phyloP scores from a whole-genome alignment of 2,888 invertebrate genomes.

The Drosophila multiciliata region DNA sequence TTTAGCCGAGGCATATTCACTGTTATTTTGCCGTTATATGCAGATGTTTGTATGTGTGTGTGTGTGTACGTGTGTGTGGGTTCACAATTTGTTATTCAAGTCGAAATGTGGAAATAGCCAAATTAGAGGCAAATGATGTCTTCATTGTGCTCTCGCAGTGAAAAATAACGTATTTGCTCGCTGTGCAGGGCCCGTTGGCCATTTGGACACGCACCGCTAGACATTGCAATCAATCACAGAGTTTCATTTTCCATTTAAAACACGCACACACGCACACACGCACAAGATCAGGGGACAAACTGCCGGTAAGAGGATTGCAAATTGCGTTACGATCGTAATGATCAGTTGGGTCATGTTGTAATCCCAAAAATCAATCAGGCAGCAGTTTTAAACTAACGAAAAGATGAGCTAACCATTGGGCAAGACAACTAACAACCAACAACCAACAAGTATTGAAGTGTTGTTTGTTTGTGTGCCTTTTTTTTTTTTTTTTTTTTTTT shows the following conservation, averaged over 20 bases:
- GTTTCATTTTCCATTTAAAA: slow-evolving; percentile 62
- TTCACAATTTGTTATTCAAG: slow-evolving; percentile 73
- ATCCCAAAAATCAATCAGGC: slow-evolving; percentile 58
- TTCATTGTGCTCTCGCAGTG: slow-evolving; percentile 73
- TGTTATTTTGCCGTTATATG: slow-evolving; percentile 25
- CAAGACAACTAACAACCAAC: slow-evolving; percentile 20
- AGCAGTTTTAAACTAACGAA: slow-evolving; percentile 41
- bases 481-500: background rate
- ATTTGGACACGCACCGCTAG: slow-evolving; percentile 73
- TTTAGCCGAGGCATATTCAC: slow-evolving; percentile 27
- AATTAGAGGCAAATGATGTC: slow-evolving; percentile 76
- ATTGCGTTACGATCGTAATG: slow-evolving; percentile 72
- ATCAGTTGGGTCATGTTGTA: slow-evolving; percentile 72
- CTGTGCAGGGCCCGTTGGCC: slow-evolving; percentile 49
- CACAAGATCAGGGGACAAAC: slow-evolving; percentile 12
- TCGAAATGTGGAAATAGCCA: slow-evolving; percentile 69
- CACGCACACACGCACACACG: slow-evolving; percentile 3
- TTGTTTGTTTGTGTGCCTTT: slow-evolving; percentile 1
- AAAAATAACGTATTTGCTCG: slow-evolving; percentile 68
- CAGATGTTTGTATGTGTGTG: background rate
- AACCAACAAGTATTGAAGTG: slow-evolving; percentile 4
- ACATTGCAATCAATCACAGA: slow-evolving; percentile 72
- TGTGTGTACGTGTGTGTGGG: slow-evolving; percentile 17
- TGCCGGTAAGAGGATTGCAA: slow-evolving; percentile 56
- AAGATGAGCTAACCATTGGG: slow-evolving; percentile 50